phyloP scores from a whole-genome alignment of 2,888 invertebrate genomes.

The Serrognathus titanus region DNA sequence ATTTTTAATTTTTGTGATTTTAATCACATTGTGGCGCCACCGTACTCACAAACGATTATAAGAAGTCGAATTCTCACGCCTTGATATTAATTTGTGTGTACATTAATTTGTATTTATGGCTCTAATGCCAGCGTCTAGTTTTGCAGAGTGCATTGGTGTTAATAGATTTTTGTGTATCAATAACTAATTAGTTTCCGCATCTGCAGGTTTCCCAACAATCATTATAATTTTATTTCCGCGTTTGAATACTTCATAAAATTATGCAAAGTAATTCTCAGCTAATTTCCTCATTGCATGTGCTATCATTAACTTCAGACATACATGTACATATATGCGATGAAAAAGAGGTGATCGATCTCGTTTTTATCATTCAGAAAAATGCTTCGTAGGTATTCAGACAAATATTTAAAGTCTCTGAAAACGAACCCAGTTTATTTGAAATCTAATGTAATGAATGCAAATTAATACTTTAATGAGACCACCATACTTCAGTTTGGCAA shows the following conservation, averaged over 20 bases:
- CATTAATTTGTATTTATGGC: neutral
- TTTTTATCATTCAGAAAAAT: too few relatives aligned
- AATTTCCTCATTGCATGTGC: neutral
- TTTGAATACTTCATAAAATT: neutral
- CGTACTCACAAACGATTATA: neutral
- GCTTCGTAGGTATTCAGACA: too few relatives aligned
- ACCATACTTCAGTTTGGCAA: too few relatives aligned
- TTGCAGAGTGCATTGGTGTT: neutral
- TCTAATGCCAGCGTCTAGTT: too few relatives aligned
- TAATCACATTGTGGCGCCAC: conserved; percentile 9
- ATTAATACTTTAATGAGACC: too few relatives aligned
- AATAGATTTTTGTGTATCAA: neutral
- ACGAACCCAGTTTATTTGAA: too few relatives aligned
- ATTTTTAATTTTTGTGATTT: conserved; percentile 8
- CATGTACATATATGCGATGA: too few relatives aligned
- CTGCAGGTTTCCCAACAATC: too few relatives aligned
- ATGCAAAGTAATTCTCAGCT: neutral
- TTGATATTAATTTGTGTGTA: conserved; percentile 5
- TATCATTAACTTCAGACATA: too few relatives aligned
- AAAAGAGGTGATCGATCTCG: too few relatives aligned
- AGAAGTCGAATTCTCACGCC: conserved; percentile 7
- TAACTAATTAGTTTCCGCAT: neutral
- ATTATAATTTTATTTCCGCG: neutral
- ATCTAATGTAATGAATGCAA: too few relatives aligned
- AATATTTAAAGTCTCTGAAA: too few relatives aligned